These are phyloP conservation scores for Pituophis catenifer DNA, from an alignment of 2,113 vertebrate genomes.

Conservation along the genomic window DNA sequence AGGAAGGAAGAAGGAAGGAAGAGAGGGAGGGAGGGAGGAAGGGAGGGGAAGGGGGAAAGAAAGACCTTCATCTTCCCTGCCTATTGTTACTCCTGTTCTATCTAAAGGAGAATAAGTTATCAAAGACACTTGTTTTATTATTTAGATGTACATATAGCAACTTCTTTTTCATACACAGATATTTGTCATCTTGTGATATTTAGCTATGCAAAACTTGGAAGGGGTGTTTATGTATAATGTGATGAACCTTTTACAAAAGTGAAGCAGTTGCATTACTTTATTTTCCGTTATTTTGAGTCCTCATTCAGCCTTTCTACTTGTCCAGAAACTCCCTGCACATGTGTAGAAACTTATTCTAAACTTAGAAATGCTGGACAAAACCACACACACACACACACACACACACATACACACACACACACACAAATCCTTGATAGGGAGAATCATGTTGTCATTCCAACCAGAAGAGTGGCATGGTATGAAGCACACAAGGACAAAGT, in stretches of 20 bases:
- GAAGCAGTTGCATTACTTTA: neutral
- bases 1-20: too few species aligned
- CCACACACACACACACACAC: neutral
- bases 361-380: neutral
- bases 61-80: neutral
- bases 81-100: neutral
- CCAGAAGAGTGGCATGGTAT: neutral
- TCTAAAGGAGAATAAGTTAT: neutral
- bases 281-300: neutral
- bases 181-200: neutral
- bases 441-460: neutral
- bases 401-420: neutral
- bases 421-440: neutral
- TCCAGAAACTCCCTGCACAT: neutral
- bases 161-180: neutral
- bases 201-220: neutral
- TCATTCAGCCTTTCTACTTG: neutral
- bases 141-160: neutral
- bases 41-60: neutral
- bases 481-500: neutral
- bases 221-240: neutral
- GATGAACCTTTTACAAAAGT: neutral
- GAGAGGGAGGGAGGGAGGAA: rapidly evolving
- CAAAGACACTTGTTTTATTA: neutral
- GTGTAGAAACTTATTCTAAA: neutral